Percentiles rank a stretch among this genome's conserved stretches.
These are phyloP conservation scores for Anhinga rufa DNA, from an alignment of 2,113 vertebrate species.

Conservation along the genomic window DNA sequence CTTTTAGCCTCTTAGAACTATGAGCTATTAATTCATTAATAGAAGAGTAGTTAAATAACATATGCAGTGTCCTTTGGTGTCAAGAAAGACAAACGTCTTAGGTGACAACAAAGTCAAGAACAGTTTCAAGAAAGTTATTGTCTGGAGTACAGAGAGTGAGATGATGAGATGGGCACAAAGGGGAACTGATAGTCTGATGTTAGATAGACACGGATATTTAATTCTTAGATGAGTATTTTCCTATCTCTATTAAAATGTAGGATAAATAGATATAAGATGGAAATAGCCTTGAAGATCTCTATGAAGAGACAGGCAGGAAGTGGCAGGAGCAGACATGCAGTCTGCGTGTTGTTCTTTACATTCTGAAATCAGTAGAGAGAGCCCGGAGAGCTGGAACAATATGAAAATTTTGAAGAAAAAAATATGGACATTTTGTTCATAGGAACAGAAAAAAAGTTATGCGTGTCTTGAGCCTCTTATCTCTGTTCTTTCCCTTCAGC, in stretches of 20 bases:
- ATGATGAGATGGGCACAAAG: neutral
- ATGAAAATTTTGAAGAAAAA: neutral
- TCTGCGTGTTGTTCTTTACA: neutral
- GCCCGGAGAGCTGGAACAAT: neutral
- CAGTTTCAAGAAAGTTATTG: neutral
- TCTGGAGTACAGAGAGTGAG: neutral
- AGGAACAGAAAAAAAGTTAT: neutral
- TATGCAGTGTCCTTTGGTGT: neutral
- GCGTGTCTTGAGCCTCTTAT: neutral
- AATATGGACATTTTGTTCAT: neutral
- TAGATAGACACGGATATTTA: neutral
- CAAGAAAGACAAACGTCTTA: neutral
- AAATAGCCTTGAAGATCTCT: neutral
- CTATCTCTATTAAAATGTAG: neutral
- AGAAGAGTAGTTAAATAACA: neutral
- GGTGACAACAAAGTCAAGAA: neutral
- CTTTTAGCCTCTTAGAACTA: neutral
- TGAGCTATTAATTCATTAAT: neutral
- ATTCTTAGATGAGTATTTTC: neutral
- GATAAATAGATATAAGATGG: neutral
- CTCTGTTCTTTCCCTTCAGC: neutral
- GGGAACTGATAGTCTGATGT: neutral
- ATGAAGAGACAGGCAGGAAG: neutral
- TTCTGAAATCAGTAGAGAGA: neutral
- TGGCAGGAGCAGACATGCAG: neutral